Evolutionary conservation across 2,888 invertebrate genomes (phyloP), one percentile per base, ranked within the genome.

Genomic region (Eupeodes luniger): DNA sequence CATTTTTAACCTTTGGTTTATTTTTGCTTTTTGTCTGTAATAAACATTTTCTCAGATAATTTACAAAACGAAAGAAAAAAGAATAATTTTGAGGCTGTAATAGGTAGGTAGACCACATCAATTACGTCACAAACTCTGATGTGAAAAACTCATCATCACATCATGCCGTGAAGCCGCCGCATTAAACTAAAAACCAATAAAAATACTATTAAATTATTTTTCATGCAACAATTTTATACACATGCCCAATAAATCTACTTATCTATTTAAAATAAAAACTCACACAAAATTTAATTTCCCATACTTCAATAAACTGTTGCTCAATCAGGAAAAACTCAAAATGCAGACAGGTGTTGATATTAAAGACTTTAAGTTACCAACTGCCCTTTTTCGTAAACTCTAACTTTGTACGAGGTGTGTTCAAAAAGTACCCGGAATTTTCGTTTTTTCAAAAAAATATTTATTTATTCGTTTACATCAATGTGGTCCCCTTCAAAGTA

Each of bases 221-320:
- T n/a, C 36, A 61, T 62, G 36, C 40, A 62, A 40, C n/a, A 16
- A 1, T 10, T 62, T 40, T 16, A 40, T n/a, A 62, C n/a, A 34
- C 5, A 47, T 0, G 9, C 40, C 1, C 40, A 40, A 40, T 40
- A 44, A 44, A 57, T 34, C 2, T 7, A 14, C 7, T 6, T 40
- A 44, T 47, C 14, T 11, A 34, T 34, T 47, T 5, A 36, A 57
- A 78, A 27, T 44, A 57, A 34, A n/a, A 51, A 79, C 36, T 47
- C 61, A 67, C 66, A 70, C 27, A 72, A 47, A 81, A 85, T 49
- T 40, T 11, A 51, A 77, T 72, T 85, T 78, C 75, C 51, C 78
- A 62, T 79, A 82, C 75, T 55, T 51, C 67, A 86, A 82, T 86
- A 55, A 86, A 79, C 79, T 86, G 86, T 86, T 86, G 82, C 86